Evolutionary conservation across 2,888 invertebrate genomes (phyloP), one percentile per base, ranked within the genome.

Genomic region (Gari tellinella): DNA sequence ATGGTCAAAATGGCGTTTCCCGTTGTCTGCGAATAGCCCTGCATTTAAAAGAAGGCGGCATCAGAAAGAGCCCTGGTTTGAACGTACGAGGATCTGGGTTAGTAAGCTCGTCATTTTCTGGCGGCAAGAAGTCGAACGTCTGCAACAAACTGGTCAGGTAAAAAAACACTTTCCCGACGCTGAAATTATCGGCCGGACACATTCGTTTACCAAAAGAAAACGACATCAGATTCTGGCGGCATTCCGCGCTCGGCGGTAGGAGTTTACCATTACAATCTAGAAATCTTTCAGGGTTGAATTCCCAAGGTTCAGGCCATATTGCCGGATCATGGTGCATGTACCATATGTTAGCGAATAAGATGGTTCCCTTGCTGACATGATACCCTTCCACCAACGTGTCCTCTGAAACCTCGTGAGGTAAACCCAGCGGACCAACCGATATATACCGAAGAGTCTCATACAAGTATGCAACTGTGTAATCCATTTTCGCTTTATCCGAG

Each of bases 141-240:
- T 84, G 83, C 21, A 87, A 43, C 23, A 87, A 41, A n/a, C 64
- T 70, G 15, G 80, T 63, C n/a, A 87, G 49, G 53, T 78, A 86
- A 10, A 87, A 25, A 52, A 84, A 81, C 12, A 88, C 40, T 58
- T 86, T 80, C 38, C 66, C 62, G 23, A 64, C 68, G 17, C 79
- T 80, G n/a, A 88, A 53, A 14, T 66, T 63, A 61, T 85, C 84
- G 3, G 87, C 88, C 1, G 81, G 48, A 63, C 88, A 88, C 15
- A 67, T 55, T 12, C 87, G 69, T 46, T 72, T 49, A 1, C 88
- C 88, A 26, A 74, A 31, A 1, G 83, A 79, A 57, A 79, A 86
- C 3, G 76, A 57, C 4, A 80, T 58, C 58, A 83, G 81, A 63
- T 55, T 77, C 25, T 81, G 79, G 25, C 82, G 43, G 12, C 45